A percentile compares a stretch with the other conserved stretches of the same genome.
Conservation (phyloP, 2,113 vertebrate species). For the Solenodon paradoxus region DNA sequence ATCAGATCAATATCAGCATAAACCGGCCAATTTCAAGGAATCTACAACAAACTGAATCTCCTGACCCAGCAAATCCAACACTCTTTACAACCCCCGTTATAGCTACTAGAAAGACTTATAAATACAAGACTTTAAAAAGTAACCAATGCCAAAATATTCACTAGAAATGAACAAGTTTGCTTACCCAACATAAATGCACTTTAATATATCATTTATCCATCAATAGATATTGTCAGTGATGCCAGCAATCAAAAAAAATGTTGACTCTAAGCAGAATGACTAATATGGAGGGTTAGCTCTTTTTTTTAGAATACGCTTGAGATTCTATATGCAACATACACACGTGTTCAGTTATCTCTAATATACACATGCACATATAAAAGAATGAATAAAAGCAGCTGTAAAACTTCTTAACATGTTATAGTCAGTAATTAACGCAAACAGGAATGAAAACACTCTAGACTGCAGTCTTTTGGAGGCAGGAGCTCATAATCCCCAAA, state of each 20-base stretch:
- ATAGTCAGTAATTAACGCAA: conserved; percentile 59
- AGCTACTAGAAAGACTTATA: conserved; percentile 42
- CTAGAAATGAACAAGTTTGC: conserved; percentile 63
- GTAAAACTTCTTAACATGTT: conserved; percentile 68
- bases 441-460: conserved; percentile 68
- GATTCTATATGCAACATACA: conserved; percentile 53
- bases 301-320: conserved; percentile 54
- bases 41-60: conserved; percentile 32
- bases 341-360: conserved; percentile 59
- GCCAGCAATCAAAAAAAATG: conserved; percentile 62
- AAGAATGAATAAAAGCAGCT: conserved; percentile 58
- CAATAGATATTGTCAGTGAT: conserved; percentile 61
- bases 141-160: conserved; percentile 54
- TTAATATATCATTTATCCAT: conserved; percentile 62
- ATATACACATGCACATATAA: conserved; percentile 56
- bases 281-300: conserved; percentile 67
- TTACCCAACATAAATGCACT: conserved; percentile 68
- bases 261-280: conserved; percentile 63
- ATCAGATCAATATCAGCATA: not conserved
- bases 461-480: conserved; percentile 85
- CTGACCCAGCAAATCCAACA: conserved; percentile 31
- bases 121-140: conserved; percentile 51
- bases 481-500: conserved; percentile 82
- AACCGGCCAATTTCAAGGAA: conserved; percentile 29
- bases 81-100: conserved; percentile 1